These are phyloP conservation scores for Theonella swinhoei DNA, from an alignment of 37 sponge, comb jelly and placozoan species.

Conservation along the genomic window DNA sequence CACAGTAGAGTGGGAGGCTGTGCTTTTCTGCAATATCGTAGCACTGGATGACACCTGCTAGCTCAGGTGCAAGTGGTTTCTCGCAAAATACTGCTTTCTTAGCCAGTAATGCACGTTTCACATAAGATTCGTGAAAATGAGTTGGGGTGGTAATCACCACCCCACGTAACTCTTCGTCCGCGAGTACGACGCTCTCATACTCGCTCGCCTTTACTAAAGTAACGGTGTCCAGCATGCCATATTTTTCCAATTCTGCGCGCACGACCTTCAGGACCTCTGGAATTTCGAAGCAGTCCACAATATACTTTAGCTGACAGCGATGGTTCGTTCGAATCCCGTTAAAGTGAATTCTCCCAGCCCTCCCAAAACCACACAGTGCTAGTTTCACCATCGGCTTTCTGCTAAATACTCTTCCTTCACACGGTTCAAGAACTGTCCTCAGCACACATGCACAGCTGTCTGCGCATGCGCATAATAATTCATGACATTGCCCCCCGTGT, in stretches of 20 bases:
- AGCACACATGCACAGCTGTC: background rate
- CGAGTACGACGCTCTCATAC: conserved; percentile 29
- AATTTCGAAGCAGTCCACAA: conserved; percentile 49
- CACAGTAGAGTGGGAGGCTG: conserved; percentile 69
- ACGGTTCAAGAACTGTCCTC: background rate
- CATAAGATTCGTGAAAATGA: conserved; percentile 59
- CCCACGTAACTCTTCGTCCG: conserved; percentile 54
- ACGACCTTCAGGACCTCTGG: conserved; percentile 1
- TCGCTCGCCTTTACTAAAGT: background rate
- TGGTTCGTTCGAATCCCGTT: conserved; percentile 28
- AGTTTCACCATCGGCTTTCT: too few relatives aligned
- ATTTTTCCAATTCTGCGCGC: background rate
- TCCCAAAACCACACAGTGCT: conserved; percentile 71
- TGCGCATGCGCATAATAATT: background rate
- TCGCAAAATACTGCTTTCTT: conserved; percentile 86
- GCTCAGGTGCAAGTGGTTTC: conserved; percentile 71
- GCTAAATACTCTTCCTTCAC: too few relatives aligned
- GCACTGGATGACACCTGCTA: conserved; percentile 25
- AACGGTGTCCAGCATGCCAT: background rate
- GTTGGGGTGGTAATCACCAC: conserved; percentile 81
- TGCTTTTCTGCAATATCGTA: conserved; percentile 58
- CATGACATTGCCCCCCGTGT: too few relatives aligned
- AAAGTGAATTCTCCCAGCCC: conserved; percentile 77
- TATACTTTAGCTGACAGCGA: conserved; percentile 49
- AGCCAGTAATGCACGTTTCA: conserved; percentile 49